Base-by-base conservation (phyloP, 2,113 vertebrate genomes). In the Fregetta grallaria region DNA sequence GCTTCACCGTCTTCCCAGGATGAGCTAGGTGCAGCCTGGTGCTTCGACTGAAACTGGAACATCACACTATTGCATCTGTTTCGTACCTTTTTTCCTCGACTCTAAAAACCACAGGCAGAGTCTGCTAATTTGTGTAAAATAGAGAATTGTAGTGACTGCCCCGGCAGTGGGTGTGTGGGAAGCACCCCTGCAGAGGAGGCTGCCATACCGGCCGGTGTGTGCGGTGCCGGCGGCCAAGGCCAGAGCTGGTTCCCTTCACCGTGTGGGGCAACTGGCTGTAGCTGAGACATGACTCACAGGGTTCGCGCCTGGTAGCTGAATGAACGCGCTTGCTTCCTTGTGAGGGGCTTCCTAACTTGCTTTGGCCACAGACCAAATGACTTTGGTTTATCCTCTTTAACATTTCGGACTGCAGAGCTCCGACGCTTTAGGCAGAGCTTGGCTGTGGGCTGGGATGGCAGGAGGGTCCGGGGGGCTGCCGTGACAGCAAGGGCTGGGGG, bases 241-340 rank as follows among this genome's bases (percentile, higher is more conserved):
- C 71, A 18, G 30, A 52, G 74, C 77, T 19, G 42, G 8, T 34
- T 8, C 42, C 76, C n/a, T 34, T 50, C 67, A 1, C 9, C 66
- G 1, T 2, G 13, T 7, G 52, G 47, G 79, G 4, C 84, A 10
- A 0, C 19, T 15, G 40, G 52, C 86, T 47, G n/a, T 8, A 10
- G 21, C 80, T 1, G 15, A 7, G 75, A 5, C 0, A 0, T 4
- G 26, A 1, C 58, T 7, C 8, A 63, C 25, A 44, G 77, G 14
- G 18, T 3, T 1, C 2, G 50, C 2, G 5, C 62, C 66, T 27
- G 58, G 58, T n/a, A 12, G 10, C 71, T 55, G 58, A 19, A 13
- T 0, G 61, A 49, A 27, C 4, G 19, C 56, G 7, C 55, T 58
- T 3, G 13, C 55, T 42, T 50, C 62, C 53, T 59, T 18, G 17